phyloP scores from a whole-genome alignment of 1,140 invertebrate species.

The Diachasmimorpha longicaudata region DNA sequence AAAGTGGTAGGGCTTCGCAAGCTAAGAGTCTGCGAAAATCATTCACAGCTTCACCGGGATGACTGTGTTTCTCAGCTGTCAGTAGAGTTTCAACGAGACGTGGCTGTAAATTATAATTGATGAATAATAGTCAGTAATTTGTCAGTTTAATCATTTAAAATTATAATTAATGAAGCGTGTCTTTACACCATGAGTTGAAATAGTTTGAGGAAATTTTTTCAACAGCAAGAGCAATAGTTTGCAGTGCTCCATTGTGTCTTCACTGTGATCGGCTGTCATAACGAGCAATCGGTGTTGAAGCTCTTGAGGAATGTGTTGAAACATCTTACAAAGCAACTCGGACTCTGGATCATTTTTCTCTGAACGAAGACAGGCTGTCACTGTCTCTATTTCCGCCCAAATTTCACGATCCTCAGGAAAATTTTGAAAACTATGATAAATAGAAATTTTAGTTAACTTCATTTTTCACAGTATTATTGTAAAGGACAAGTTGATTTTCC shows the following conservation, averaged over 20 bases:
- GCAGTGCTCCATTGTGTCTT: constrained; percentile 88
- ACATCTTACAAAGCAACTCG: constrained; percentile 69
- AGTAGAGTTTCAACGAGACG: constrained; percentile 77
- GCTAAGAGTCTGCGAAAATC: constrained; percentile 75
- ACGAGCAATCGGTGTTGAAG: constrained; percentile 79
- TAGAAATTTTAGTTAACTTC: no score
- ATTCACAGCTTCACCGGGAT: constrained; percentile 70
- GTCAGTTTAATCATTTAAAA: no score
- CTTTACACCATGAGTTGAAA: constrained; percentile 75
- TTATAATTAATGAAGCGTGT: background rate
- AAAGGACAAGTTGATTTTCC: background rate
- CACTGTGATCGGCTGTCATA: constrained; percentile 82
- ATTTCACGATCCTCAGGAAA: constrained; percentile 71
- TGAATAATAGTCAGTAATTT: no score
- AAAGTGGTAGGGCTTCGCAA: constrained; percentile 76
- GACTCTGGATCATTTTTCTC: constrained; percentile 64
- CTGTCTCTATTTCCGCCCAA: constrained; percentile 80
- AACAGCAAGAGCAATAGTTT: constrained; percentile 78
- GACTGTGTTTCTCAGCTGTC: constrained; percentile 77
- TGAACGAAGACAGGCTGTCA: constrained; percentile 75
- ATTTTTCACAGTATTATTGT: no score
- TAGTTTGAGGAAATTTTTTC: constrained; percentile 81
- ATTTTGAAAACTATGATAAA: constrained; percentile 63
- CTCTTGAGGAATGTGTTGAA: constrained; percentile 72
- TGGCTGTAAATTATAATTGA: constrained; percentile 57